Base-by-base conservation (phyloP, 1,140 invertebrate genomes). In the Arctopsyche grandis region DNA sequence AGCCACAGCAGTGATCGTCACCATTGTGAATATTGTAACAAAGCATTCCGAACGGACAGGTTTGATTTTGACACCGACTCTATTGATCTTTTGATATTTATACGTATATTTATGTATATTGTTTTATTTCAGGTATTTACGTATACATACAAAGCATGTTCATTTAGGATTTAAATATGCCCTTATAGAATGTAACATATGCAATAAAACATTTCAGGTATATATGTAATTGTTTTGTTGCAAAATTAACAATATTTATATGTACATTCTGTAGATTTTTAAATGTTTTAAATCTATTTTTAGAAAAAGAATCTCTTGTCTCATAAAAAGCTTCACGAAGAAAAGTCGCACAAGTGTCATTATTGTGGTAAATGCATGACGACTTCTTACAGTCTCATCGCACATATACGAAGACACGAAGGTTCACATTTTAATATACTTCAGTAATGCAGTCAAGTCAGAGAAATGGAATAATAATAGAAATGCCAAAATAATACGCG, bases 291-390 rank as follows among this genome's bases (percentile, higher is more conserved):
- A n/a, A n/a, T n/a, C 66, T 7, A 38, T 69, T 73, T 82, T 21
- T 66, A 82, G 81, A 82, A 82, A 76, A 82, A 82, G 44, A 80
- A 82, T 79, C 60, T 80, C 5, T n/a, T 80, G 5, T 76, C 77
- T 3, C 81, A 82, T 75, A 81, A 77, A 63, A 80, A 81, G 56
- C 69, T 80, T 3, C 81, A 82, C 44, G 81, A 82, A 69, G 78
- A 83, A 22, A 83, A 79, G 44, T 43, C 79, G 26, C 82, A 83
- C 75, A 81, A 81, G 38, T 83, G 82, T 58, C 82, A 83, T 58
- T 83, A 83, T 58, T 83, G 82, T 60, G 82, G 82, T 7, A 83
- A 83, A 60, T 79, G 78, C 66, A 81, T 83, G 82, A 81, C 82
- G 12, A 83, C 82, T n/a, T 78, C 82, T 9, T 83, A 83, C 44